A percentile compares a stretch with the other conserved stretches of the same genome.
phyloP scores from a whole-genome alignment of 2,113 vertebrate species.

The Carollia perspicillata region DNA sequence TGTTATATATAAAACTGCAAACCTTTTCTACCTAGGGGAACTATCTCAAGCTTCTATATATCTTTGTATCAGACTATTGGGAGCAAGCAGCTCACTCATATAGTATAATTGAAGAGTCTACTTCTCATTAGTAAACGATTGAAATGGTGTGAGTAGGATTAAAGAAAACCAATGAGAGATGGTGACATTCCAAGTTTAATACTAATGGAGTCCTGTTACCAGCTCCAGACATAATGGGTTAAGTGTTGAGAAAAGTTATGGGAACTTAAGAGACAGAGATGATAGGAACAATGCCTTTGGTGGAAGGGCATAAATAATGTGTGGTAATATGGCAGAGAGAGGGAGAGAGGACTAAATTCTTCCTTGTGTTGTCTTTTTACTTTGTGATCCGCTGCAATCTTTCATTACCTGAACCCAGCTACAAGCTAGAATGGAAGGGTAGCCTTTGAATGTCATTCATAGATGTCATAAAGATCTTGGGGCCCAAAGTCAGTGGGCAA shows the following conservation, averaged over 20 bases:
- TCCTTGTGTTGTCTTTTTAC: not conserved
- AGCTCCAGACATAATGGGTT: not conserved
- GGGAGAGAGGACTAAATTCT: not conserved
- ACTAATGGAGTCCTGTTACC: not conserved
- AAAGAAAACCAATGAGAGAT: not conserved
- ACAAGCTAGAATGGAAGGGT: not conserved
- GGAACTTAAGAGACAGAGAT: not conserved
- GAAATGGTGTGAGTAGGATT: not conserved
- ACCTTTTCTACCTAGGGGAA: not conserved
- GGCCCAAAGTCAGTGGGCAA: not conserved
- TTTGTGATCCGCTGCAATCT: not conserved
- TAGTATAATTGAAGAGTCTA: not conserved
- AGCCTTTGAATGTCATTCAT: not conserved
- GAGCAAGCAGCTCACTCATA: not conserved
- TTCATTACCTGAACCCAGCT: not conserved
- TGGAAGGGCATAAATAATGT: not conserved
- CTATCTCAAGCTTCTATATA: not conserved
- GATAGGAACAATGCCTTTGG: not conserved
- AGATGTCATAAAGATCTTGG: not conserved
- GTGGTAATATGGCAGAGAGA: not conserved
- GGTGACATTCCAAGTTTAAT: not conserved
- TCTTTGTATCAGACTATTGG: not conserved
- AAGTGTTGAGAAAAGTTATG: not conserved
- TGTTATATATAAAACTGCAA: not conserved
- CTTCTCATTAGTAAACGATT: not conserved